Base-by-base conservation (phyloP, 1,140 invertebrate genomes). In the Caenorhabditis briggsae region DNA sequence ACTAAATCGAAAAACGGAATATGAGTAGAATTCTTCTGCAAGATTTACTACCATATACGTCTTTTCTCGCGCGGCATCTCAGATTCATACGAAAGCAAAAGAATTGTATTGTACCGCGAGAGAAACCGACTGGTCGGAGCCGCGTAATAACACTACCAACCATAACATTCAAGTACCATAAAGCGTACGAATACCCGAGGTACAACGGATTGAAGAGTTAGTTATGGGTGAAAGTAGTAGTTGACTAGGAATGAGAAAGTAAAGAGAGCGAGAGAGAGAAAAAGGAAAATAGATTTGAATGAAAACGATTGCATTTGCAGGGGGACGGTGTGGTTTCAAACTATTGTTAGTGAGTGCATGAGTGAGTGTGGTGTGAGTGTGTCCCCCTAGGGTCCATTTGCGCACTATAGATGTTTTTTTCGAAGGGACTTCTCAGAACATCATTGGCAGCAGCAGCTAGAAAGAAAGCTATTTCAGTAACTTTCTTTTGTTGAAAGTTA, bases 111-210 rank as follows among this genome's bases (percentile, higher is more conserved):
- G 70, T 78, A 78, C 33, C 50, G 46, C 43, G 53, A 78, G 70
- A 25, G 23, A n/a, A 20, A 46, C 50, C 70, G 43, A 53, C 46
- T 25, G 23, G 70, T 78, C 70, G 70, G 70, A 78, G 70, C 70
- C 70, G 70, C 43, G 70, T 78, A 78, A 78, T 78, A 78, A 78
- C 70, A 78, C 70, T 46, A 20, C 70, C 70, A 20, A 78, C 70
- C 70, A 50, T 78, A 78, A 78, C 70, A 78, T 78, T 78, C 70
- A 78, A 78, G 70, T 78, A 78, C 70, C 70, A 78, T 78, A 78
- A 78, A 78, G 70, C 70, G 46, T 78, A 78, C 41, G 65, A 46
- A 46, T 53, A 41, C 9, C n/a, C 43, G 43, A 78, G 11, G 33
- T 50, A 50, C 18, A 46, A n/a, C 16, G 41, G n/a, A 74, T 74